Evolutionary conservation across 1,140 invertebrate genomes (phyloP), one percentile per base, ranked within the genome.

Genomic region (Telenomus remus): DNA sequence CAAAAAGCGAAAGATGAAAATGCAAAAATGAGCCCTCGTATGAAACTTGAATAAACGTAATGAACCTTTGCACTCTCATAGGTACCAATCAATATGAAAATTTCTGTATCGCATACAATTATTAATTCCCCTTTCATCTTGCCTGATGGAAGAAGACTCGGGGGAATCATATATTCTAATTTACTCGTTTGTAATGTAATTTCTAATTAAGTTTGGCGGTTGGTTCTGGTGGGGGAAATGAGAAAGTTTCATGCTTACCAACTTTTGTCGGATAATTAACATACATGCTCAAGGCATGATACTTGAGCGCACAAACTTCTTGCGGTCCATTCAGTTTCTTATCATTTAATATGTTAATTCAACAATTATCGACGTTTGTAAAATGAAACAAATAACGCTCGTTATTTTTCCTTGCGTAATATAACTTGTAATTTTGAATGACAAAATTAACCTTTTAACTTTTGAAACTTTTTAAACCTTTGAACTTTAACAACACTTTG

Each of bases 161-260:
- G 11, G 60, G 55, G 75, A 72, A 73, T 78, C 64, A 65, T 78
- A 69, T 69, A 77, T 77, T 71, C 75, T 72, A 77, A 77, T 77
- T 72, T 72, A 69, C 68, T 72, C 75, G 68, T 77, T 77, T 77
- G 75, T 70, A 73, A 63, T 78, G 69, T 78, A 73, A 78, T 78
- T 78, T 78, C 75, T 78, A 73, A 78, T 78, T 78, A 78, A 73
- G 75, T 78, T 78, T 78, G 75, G 59, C 54, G 69, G 75, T 77
- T 77, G n/a, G n/a, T n/a, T 43, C 9, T 47, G 10, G 35, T 44
- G 16, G 50, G 74, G 49, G 63, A 56, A 44, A 68, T 57, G 68
- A 16, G 50, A 77, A 77, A 77, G 61, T 77, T 72, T 63, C 68
- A 71, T 72, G 63, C 68, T 72, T 76, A 61, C 49, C 49, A 76